Conservation (phyloP, 2,113 vertebrate species). For the Marcusenius ussheri region DNA sequence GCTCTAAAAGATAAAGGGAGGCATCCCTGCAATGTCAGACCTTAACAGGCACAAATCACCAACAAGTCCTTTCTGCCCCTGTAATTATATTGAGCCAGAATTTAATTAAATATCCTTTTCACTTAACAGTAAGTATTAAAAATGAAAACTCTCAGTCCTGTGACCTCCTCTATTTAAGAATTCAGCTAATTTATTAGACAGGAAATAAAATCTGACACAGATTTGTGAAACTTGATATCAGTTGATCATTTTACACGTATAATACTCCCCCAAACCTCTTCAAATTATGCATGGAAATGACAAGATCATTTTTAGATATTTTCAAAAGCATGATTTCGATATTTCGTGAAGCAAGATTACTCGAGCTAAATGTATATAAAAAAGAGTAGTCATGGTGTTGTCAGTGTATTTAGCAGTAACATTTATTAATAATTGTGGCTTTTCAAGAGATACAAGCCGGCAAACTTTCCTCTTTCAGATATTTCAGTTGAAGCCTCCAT, state of each 20-base stretch:
- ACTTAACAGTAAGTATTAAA: neutral
- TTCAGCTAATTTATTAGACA: neutral
- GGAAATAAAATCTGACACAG: neutral
- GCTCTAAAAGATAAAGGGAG: neutral
- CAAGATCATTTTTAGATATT: neutral
- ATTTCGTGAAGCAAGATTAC: neutral
- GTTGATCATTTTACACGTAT: neutral
- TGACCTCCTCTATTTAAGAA: neutral
- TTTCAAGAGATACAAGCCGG: neutral
- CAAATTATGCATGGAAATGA: neutral
- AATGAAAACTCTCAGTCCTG: neutral
- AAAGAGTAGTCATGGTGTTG: neutral
- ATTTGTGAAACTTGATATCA: neutral
- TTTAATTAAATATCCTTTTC: neutral
- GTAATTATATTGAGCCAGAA: neutral
- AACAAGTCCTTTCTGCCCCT: neutral
- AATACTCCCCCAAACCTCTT: neutral
- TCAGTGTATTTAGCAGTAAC: neutral
- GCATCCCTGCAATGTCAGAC: neutral
- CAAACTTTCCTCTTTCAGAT: neutral
- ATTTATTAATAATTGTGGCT: neutral
- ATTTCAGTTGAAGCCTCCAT: neutral
- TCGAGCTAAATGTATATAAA: neutral
- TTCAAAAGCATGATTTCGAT: neutral
- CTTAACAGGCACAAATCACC: neutral